Evolutionary conservation across 1,140 invertebrate species (phyloP).

Genomic region (Hetaerina americana): DNA sequence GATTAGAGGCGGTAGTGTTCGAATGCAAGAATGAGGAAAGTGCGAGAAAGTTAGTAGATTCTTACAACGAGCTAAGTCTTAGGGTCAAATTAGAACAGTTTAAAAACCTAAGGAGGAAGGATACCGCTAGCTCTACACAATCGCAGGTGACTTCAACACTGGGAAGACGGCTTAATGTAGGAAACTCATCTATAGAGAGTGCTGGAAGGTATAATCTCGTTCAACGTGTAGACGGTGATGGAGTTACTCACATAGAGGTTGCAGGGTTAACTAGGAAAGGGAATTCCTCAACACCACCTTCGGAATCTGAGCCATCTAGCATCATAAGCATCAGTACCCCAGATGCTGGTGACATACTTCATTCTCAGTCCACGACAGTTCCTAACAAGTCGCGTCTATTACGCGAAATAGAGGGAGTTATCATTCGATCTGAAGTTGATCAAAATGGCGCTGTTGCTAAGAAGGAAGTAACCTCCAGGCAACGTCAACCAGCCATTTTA

Average conservation of each 20-base stretch:
- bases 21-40: constrained; percentile 23
- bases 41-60: constrained; percentile 23
- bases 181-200: background rate
- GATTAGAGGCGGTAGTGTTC: constrained; percentile 26
- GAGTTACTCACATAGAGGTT: constrained; percentile 29
- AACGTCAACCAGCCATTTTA: constrained; percentile 12
- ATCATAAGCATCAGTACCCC: constrained; percentile 25
- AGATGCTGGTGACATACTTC: constrained; percentile 13
- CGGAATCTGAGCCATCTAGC: constrained; percentile 14
- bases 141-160: background rate
- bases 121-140: constrained; percentile 3
- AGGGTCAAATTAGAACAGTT: constrained; percentile 13
- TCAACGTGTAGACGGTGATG: constrained; percentile 28
- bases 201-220: constrained; percentile 23
- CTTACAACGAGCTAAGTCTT: constrained; percentile 22
- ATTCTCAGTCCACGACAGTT: constrained; percentile 19
- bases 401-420: constrained; percentile 12
- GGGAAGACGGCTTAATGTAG: background rate
- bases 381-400: constrained; percentile 17
- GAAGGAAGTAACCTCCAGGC: constrained; percentile 3
- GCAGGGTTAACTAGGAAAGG: constrained; percentile 18
- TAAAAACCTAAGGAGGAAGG: constrained; percentile 1
- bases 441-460: background rate
- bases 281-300: background rate
- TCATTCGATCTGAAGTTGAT: constrained; percentile 8